A percentile compares a stretch with the other conserved stretches of the same genome.
Conservation (phyloP, 2,113 vertebrate genomes). For the crab-eating macaque (Macaca fascicularis) region T2T-MFA8v1.1 NC_088395.1:12125001-12125500, state of each 20-base stretch:
- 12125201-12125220: neutral
- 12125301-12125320: neutral
- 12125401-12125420: neutral
- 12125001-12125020: neutral
- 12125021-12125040: neutral
- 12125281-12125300: neutral
- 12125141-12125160: neutral
- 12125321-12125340: neutral
- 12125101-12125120: neutral
- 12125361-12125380: neutral
- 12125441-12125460: neutral
- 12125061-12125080: neutral
- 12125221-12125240: neutral
- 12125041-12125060: neutral
- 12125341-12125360: neutral
- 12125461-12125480: neutral
- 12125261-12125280: neutral
- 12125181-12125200: neutral
- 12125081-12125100: neutral
- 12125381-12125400: neutral
- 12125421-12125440: neutral
- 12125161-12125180: neutral
- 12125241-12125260: neutral
- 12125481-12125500: neutral
- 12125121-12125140: conserved; percentile 13